phyloP scores from a whole-genome alignment of 2,888 invertebrate genomes.

The Stegana nigrithorax region DNA sequence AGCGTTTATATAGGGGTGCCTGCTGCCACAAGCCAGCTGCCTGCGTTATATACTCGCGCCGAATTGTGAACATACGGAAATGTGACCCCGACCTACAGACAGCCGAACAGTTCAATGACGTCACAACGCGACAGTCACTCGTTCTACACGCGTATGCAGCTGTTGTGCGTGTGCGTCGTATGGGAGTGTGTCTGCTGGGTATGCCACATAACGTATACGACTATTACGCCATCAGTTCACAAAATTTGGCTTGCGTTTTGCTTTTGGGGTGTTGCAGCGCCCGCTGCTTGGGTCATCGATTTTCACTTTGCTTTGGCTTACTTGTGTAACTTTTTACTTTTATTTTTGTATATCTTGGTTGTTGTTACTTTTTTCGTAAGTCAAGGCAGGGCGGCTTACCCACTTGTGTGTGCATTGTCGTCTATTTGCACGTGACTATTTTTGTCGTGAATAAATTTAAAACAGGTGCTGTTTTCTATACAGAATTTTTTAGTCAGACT shows the following conservation, averaged over 20 bases:
- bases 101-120: slow-evolving; percentile 44
- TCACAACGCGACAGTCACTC: slow-evolving; percentile 46
- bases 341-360: background rate
- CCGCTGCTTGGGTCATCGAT: background rate
- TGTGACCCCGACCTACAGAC: slow-evolving; percentile 51
- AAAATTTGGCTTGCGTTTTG: background rate
- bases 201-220: background rate
- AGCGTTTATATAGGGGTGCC: no score
- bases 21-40: no score
- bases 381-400: no score
- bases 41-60: no score
- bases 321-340: no score
- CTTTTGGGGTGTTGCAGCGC: slow-evolving; percentile 1
- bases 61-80: background rate
- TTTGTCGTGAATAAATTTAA: no score
- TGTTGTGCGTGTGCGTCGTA: background rate
- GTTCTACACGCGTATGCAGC: background rate
- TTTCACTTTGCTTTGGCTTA: no score
- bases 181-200: background rate
- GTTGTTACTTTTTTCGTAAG: background rate
- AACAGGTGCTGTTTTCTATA: background rate
- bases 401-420: no score
- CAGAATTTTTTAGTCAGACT: background rate
- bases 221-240: slow-evolving; percentile 12
- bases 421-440: background rate